Percentiles rank a stretch among this genome's conserved stretches.
These are phyloP conservation scores for Eupithecia exiguata DNA, from an alignment of 2,888 invertebrate genomes.

Conservation along the genomic window DNA sequence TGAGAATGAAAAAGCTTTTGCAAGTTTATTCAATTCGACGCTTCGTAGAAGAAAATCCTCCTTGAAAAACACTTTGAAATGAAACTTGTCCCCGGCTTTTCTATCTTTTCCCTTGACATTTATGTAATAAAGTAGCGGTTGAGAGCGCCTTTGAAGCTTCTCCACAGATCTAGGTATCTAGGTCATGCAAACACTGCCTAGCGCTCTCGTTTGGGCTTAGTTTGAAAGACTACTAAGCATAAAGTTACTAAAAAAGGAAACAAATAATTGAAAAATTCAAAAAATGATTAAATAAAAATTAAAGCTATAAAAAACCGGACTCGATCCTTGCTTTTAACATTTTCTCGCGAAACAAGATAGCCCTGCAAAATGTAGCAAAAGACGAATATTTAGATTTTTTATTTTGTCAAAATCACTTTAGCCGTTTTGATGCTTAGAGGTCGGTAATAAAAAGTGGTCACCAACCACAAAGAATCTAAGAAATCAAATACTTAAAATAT, in stretches of 20 bases:
- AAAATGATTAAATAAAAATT: no score
- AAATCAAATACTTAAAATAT: no score
- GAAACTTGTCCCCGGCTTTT: slow-evolving; percentile 4
- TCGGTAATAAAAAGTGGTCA: no score
- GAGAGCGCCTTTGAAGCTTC: slow-evolving; percentile 17
- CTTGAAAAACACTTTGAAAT: not conserved
- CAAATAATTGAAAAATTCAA: no score
- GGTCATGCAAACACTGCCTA: slow-evolving; percentile 10
- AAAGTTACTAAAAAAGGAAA: not conserved
- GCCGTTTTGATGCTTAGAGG: no score
- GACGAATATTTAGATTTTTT: no score
- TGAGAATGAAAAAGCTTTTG: not conserved
- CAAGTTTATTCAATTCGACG: not conserved
- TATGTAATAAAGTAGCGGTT: not conserved
- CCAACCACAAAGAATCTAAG: no score
- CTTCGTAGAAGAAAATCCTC: slow-evolving; percentile 5
- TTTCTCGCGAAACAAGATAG: no score
- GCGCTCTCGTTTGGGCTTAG: not conserved
- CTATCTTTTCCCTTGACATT: slow-evolving; percentile 12
- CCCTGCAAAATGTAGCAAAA: no score
- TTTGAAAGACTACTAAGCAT: not conserved
- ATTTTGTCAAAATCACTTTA: no score
- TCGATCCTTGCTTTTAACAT: no score
- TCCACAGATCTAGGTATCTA: slow-evolving; percentile 18
- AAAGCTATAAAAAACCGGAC: no score